Evolutionary conservation across 2,888 invertebrate species (phyloP).

Genomic region (Acanthosepion lycidas): DNA sequence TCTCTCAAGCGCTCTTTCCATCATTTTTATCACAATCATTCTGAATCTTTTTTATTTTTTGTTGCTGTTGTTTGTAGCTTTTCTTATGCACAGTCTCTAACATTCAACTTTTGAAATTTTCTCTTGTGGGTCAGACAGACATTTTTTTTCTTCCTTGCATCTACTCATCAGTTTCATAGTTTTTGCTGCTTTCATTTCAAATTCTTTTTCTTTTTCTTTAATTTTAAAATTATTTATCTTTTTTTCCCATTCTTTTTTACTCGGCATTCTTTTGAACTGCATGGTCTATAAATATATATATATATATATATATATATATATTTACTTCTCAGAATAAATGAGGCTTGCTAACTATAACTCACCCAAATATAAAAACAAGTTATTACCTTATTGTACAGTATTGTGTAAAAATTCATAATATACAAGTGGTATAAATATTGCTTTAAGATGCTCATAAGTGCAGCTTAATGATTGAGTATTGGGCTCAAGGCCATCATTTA

Average conservation of each 20-base stretch:
- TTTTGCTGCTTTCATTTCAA: neutral
- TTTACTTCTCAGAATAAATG: too few species aligned
- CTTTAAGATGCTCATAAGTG: too few species aligned
- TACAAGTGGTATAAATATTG: too few species aligned
- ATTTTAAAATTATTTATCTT: neutral
- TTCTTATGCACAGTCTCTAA: neutral
- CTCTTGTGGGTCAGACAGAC: slow-evolving; percentile 2
- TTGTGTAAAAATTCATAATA: too few species aligned
- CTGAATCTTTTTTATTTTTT: neutral
- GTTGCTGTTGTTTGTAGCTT: neutral
- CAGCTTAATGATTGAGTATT: too few species aligned
- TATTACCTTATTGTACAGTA: too few species aligned
- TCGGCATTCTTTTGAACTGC: neutral
- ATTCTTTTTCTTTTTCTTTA: neutral
- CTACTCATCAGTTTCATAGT: neutral
- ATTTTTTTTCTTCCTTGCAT: neutral
- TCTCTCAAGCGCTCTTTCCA: neutral
- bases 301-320: too few species aligned
- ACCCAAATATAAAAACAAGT: too few species aligned
- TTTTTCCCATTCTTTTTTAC: neutral
- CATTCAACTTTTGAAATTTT: neutral
- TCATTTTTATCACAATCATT: neutral
- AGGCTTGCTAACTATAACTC: too few species aligned
- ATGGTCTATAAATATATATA: too few species aligned
- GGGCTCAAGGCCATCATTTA: too few species aligned